Base-by-base conservation (phyloP, 2,888 invertebrate species). In the Congeria kusceri region DNA sequence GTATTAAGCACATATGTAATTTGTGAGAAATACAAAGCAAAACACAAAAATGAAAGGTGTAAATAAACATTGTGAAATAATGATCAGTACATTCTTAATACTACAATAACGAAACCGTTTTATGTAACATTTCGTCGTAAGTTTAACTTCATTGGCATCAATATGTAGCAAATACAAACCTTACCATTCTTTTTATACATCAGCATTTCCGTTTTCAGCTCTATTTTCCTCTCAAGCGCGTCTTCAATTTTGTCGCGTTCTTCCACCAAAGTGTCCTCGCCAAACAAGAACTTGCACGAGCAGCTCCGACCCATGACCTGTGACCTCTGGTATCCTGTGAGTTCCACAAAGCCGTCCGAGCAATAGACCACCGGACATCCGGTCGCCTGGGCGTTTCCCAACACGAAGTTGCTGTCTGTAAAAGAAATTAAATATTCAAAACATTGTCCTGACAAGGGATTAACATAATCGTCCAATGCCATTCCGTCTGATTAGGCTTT, bases 331-430 rank as follows among this genome's bases (percentile, higher is more conserved):
- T 98, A 99, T 93, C 99, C 99, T 93, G 98, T 98, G 95, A 99
- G 98, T 95, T 99, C 99, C 95, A 98, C 98, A 96, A 99, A 99
- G 87, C 98, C 97, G 95, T 99, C 99, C 96, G 99, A 99, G 96
- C 99, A 99, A 95, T 99, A 99, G 92, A 99, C 99, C 94, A 99
- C 99, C 87, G 99, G 99, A 95, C 98, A 99, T 95, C 99, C 99
- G 92, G 86, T 77, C 94, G 99, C 99, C 96, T 99, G 99, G 94
- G 99, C 99, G 95, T 99, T 99, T 91, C 99, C 99, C 95, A 99
- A 95, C 94, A 99, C 96, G 95, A 99, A 99, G 94, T 98, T 99
- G 96, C 98, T 98, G 61, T 90, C 89, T 90, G 87, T 70, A 97
- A 97, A 25, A 98, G 65, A 56, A n/a, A n/a, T n/a, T n/a, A n/a